Evolutionary conservation across 2,888 invertebrate species (phyloP).

Genomic region (Nebria brevicollis): DNA sequence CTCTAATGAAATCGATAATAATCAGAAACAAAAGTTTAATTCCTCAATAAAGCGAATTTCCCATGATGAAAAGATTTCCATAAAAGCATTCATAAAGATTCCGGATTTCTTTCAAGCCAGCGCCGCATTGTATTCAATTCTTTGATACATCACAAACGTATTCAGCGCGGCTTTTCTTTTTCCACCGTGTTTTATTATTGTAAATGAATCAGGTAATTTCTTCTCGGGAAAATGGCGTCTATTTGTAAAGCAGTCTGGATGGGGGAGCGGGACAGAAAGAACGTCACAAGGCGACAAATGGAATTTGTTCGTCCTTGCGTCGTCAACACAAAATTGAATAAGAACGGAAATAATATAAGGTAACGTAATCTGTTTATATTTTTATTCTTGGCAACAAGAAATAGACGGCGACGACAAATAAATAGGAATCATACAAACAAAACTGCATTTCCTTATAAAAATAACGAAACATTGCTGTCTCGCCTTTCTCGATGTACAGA

Average conservation of each 20-base stretch:
- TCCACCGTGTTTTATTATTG: not conserved
- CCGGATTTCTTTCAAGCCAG: not conserved
- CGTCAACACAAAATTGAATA: constrained; percentile 23
- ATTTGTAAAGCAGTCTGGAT: not conserved
- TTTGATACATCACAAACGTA: not conserved
- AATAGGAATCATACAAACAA: constrained; percentile 25
- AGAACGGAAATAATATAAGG: constrained; percentile 37
- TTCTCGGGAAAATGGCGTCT: not conserved
- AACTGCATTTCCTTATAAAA: constrained; percentile 43
- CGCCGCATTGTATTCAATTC: not conserved
- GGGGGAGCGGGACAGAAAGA: not conserved
- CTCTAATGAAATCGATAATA: not conserved
- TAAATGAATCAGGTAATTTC: not conserved
- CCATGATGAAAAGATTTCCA: not conserved
- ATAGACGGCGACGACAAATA: constrained; percentile 6
- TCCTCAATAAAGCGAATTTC: not conserved
- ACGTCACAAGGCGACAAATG: not conserved
- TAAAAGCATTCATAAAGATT: not conserved
- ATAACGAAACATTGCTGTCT: not conserved
- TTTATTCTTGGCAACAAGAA: constrained; percentile 29
- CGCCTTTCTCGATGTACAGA: no score
- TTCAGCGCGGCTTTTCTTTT: not conserved
- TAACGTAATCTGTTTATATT: constrained; percentile 34
- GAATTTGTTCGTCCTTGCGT: not conserved
- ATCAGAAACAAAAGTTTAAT: not conserved